Evolutionary conservation across 2,797 vertebrate genomes (phyloP), one percentile per base, ranked within the genome.

Genomic region (Erethizon dorsatum): DNA sequence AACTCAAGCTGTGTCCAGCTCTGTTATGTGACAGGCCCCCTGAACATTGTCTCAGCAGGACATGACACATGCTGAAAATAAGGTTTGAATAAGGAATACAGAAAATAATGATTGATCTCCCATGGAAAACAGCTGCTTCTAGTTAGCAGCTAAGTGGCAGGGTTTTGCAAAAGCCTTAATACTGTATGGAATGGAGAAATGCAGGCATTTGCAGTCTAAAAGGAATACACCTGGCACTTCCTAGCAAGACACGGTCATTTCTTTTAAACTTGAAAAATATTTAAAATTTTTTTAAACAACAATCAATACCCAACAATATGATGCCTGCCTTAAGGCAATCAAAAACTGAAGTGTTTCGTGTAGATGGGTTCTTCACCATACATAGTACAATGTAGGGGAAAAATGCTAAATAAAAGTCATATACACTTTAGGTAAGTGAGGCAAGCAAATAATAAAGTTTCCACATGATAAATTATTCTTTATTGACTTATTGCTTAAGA

Each of bases 121-220:
- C 69, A 65, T 94, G 85, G 97, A 95, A 98, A 98, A 96, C 95
- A 98, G 97, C 96, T 98, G 97, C 13, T 82, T 98, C 98, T 97
- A 91, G 92, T 98, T 93, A 95, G 95, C 94, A 96, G 95, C 65
- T 97, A 95, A 97, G 96, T 65, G 97, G 92, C 92, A 83, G 89
- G 83, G 94, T 84, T 97, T 97, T 2, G 33, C 52, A 90, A 59
- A 65, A 45, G 15, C 94, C 90, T 92, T 50, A 20, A 87, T 59
- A 63, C 80, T 71, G 14, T 3, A 73, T 54, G 54, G 31, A 14
- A 73, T 0, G 88, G 24, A 94, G 96, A 89, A 95, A 95, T 20
- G 57, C 86, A 97, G 93, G 87, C 87, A 47, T 67, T 88, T 1
- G 77, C 56, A 91, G 56, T 73, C 52, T 31, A 28, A 94, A 2